Evolutionary conservation across 2,113 vertebrate species (phyloP), one percentile per base, ranked within the genome.

Genomic region (Podarcis cretensis): DNA sequence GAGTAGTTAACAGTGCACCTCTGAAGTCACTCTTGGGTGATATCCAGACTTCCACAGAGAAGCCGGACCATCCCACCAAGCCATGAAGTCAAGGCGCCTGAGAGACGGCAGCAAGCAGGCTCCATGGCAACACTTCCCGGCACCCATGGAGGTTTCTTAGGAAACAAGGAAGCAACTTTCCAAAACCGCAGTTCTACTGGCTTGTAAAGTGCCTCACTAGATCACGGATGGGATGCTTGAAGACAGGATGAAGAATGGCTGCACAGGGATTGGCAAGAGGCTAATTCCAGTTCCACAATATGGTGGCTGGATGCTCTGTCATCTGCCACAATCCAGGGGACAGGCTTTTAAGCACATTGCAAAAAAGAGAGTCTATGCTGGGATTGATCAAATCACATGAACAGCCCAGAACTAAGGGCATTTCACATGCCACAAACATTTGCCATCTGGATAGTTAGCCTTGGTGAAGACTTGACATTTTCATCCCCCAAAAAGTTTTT

Each of bases 111-210:
- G 66, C 48, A 69, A 77, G 63, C 40, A 21, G 43, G 74, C 43
- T 84, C 81, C 78, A 75, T 86, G 79, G 71, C 84, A 86, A 89
- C 77, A 43, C 23, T 63, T 84, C 57, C 59, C 27, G 71, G 73
- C 74, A 68, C 40, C 69, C 78, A 54, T 90, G 78, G 25, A 9
- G 5, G 85, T 87, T 78, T 87, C 87, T 84, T 89, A 78, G 81
- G 87, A 78, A 84, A 89, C 87, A 78, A 27, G 65, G 40, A 27
- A 89, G 74, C n/a, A 69, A 5, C 81, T 69, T 89, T 89, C 43
- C 81, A 37, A 83, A 89, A 84, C 74, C 68, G 73, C 69, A 43
- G 57, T 27, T 43, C 16, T 68, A 43, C n/a, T 71, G 40, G 37
- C 81, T 89, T 81, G 66, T 80, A 81, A 84, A 82, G 27, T 84